Conservation (phyloP, 2,888 invertebrate genomes). For the Sarcophaga carnaria region DNA sequence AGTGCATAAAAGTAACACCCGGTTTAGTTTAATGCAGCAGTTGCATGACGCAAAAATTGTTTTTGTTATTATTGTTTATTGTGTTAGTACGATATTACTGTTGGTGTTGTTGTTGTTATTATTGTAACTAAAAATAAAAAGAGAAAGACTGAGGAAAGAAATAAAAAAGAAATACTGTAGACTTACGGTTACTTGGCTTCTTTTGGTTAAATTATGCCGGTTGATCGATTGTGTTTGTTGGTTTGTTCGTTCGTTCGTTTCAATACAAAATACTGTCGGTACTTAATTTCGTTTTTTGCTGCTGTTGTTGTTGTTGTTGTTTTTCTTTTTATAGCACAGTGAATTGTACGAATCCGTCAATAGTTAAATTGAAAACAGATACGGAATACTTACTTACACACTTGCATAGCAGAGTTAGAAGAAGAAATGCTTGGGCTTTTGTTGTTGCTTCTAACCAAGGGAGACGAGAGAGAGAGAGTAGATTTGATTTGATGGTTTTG, state of each 20-base stretch:
- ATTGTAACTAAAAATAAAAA: slow-evolving; percentile 29
- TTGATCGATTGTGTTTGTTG: slow-evolving; percentile 39
- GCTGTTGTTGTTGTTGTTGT: neutral
- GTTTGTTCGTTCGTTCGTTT: slow-evolving; percentile 12
- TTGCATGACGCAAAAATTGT: slow-evolving; percentile 64
- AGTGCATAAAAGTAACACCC: slow-evolving; percentile 21
- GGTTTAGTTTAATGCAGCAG: slow-evolving; percentile 50
- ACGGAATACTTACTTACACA: neutral
- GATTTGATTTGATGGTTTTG: neutral
- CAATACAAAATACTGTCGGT: slow-evolving; percentile 39
- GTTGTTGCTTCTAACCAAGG: neutral
- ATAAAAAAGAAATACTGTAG: slow-evolving; percentile 51
- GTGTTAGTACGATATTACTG: too few relatives aligned
- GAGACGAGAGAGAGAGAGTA: too few relatives aligned
- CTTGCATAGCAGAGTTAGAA: neutral
- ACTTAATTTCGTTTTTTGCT: slow-evolving; percentile 1
- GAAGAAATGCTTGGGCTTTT: neutral
- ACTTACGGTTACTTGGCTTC: slow-evolving; percentile 70
- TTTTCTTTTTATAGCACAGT: too few relatives aligned
- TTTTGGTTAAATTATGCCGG: slow-evolving; percentile 68
- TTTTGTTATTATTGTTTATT: slow-evolving; percentile 13
- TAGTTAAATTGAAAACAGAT: slow-evolving; percentile 51
- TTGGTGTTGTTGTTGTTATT: slow-evolving; percentile 5
- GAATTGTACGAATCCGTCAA: slow-evolving; percentile 58
- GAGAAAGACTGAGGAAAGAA: slow-evolving; percentile 53